Percentiles rank a stretch among this genome's conserved stretches.
These are phyloP conservation scores for Arrhopalites spinosus DNA, from an alignment of 2,888 invertebrate genomes.

Conservation along the genomic window DNA sequence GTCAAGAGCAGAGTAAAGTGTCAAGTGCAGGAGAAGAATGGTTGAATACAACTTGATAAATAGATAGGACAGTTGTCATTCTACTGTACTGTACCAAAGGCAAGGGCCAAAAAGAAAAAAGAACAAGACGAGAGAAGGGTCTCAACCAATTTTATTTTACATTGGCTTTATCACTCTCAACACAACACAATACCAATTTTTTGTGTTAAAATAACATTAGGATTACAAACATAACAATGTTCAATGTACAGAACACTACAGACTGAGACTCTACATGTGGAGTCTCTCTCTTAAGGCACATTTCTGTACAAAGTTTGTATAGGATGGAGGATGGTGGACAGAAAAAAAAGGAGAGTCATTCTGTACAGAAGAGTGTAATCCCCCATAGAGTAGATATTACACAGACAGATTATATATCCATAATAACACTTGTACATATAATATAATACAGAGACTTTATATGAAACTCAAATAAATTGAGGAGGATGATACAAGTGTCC, in stretches of 20 bases:
- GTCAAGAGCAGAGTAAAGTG: slow-evolving; percentile 15
- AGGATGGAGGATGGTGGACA: neutral
- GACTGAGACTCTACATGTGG: neutral
- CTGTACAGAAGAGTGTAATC: neutral
- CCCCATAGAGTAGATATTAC: neutral
- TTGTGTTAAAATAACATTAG: slow-evolving; percentile 14
- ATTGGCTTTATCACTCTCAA: slow-evolving; percentile 14
- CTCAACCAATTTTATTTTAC: slow-evolving; percentile 18
- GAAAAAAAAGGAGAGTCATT: neutral
- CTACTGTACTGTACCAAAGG: too few species aligned
- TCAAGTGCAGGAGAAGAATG: slow-evolving; percentile 38
- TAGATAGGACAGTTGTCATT: slow-evolving; percentile 25
- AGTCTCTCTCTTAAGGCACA: too few species aligned
- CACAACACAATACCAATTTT: slow-evolving; percentile 21
- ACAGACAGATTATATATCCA: neutral
- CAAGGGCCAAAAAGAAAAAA: too few species aligned
- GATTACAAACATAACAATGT: slow-evolving; percentile 3
- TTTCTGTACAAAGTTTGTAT: too few species aligned
- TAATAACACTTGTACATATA: neutral
- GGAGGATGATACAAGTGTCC: too few species aligned
- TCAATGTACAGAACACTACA: neutral
- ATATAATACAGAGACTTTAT: neutral
- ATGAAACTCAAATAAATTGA: neutral
- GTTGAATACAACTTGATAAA: slow-evolving; percentile 32
- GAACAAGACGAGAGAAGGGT: neutral